Percentiles rank a stretch among this genome's conserved stretches.
Evolutionary conservation across 2,888 invertebrate species (phyloP).

Genomic region (Epinotia ramella): DNA sequence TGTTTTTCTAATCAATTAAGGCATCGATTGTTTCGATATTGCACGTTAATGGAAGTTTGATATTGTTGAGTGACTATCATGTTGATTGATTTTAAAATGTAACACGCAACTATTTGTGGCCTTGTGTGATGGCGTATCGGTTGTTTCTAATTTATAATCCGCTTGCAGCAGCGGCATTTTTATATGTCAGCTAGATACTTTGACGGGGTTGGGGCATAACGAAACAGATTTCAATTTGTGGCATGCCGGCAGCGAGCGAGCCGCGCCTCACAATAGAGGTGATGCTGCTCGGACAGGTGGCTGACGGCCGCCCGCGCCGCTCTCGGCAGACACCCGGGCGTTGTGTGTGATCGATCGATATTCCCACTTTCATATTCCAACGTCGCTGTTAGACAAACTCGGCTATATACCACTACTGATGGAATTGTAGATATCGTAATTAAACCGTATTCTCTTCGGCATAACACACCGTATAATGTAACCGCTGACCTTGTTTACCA

Average conservation of each 20-base stretch:
- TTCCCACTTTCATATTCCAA: conserved; percentile 58
- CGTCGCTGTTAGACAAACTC: conserved; percentile 53
- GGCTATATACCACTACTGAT: background rate
- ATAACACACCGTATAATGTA: conserved; percentile 21
- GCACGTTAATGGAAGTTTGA: conserved; percentile 70
- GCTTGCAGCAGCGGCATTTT: conserved; percentile 70
- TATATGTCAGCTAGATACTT: conserved; percentile 74
- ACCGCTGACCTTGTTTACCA: conserved; percentile 38
- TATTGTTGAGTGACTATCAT: conserved; percentile 74
- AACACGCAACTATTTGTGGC: conserved; percentile 64
- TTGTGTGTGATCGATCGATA: conserved; percentile 68
- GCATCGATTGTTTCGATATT: conserved; percentile 67
- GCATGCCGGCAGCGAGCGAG: conserved; percentile 73
- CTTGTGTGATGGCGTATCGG: conserved; percentile 56
- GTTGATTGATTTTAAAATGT: conserved; percentile 71
- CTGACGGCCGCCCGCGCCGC: conserved; percentile 65
- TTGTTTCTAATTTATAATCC: conserved; percentile 70
- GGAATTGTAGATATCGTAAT: conserved; percentile 25
- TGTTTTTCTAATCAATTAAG: conserved; percentile 80
- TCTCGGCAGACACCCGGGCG: conserved; percentile 56
- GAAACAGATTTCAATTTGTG: conserved; percentile 81
- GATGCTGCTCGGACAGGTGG: conserved; percentile 84
- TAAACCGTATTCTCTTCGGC: conserved; percentile 21
- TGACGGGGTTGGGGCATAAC: conserved; percentile 72
- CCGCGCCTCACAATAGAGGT: conserved; percentile 71